Base-by-base conservation (phyloP, 2,888 invertebrate species). In the Baronia brevicornis region DNA sequence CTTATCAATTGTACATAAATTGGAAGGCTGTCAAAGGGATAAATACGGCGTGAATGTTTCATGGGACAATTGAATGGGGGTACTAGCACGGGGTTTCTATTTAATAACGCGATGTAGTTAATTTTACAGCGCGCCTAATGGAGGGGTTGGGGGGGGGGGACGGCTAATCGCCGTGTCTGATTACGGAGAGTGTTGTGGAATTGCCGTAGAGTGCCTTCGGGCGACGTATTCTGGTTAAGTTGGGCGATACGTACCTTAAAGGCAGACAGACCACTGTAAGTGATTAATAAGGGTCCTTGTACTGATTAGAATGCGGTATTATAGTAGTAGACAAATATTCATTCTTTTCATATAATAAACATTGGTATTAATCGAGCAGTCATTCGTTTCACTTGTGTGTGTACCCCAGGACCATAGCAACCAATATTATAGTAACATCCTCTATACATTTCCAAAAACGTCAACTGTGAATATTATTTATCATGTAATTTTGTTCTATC, bases 121-220 rank as follows among this genome's bases (percentile, higher is more conserved):
- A 51, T 45, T 38, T 39, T 35, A 43, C 23, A 49, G 46, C 33
- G 14, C 32, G 34, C 41, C 44, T 59, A 61, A 66, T 60, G 48
- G 44, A 33, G 38, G 22, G 8, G 22, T n/a, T 13, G 19, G 5
- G 18, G 30, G 36, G 26, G 27, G 27, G 36, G 30, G 8, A 17
- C 21, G 11, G n/a, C 14, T 35, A 36, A 36, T 30, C 31, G 36
- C 43, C 41, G 36, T 50, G 54, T 60, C 49, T 53, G 54, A 60
- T 67, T 65, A 62, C 51, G 41, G 54, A 57, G 56, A 57, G 54
- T 58, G 58, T 58, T 52, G 51, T 54, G 36, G 42, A 54, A 58
- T 59, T 54, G 53, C 38, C 33, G 32, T 27, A 29, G 39, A 44
- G 33, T 46, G 43, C 44, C 44, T 35, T 33, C 34, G 29, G 31